Base-by-base conservation (phyloP, 2,113 vertebrate genomes). In the Monopterus albus region DNA sequence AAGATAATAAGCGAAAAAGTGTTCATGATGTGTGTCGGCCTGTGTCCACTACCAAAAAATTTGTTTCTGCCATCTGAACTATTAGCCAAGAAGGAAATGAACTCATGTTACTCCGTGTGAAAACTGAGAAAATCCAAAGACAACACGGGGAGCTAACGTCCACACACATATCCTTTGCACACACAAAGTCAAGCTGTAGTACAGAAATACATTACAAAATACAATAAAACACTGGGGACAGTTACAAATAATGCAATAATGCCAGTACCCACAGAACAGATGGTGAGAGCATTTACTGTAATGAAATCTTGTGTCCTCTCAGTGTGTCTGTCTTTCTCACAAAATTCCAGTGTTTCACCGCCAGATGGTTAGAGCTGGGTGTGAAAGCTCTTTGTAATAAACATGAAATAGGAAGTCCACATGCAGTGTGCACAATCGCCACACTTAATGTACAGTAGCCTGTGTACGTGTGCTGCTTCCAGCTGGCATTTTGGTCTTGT, bases 401-500 rank as follows among this genome's bases (percentile, higher is more conserved):
- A 38, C 5, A 63, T 7, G 4, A 40, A 70, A 18, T 18, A 56
- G 47, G 18, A 49, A 52, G 52, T 8, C 18, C 10, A 20, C 18
- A 12, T 50, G 20, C 5, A 35, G 20, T 6, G 47, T 23, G 31
- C 13, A n/a, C n/a, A n/a, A n/a, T n/a, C n/a, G n/a, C n/a, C n/a
- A n/a, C n/a, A n/a, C n/a, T n/a, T n/a, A n/a, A n/a, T 15, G 14
- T 39, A 17, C 29, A 39, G 28, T n/a, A 31, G 52, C 47, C 58
- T 21, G 15, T 39, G 25, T 50, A 6, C 57, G 63, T 68, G 7
- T 36, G 62, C 7, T 33, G 57, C 23, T 28, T 26, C 57, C 68
- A 55, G 63, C 63, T 69, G 61, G 55, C 50, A 43, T 2, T 50
- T 20, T 26, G 66, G 49, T 47, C 55, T 17, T 45, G 38, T 52